Conservation (phyloP, 2,113 vertebrate genomes). For the Entelurus aequoreus region DNA sequence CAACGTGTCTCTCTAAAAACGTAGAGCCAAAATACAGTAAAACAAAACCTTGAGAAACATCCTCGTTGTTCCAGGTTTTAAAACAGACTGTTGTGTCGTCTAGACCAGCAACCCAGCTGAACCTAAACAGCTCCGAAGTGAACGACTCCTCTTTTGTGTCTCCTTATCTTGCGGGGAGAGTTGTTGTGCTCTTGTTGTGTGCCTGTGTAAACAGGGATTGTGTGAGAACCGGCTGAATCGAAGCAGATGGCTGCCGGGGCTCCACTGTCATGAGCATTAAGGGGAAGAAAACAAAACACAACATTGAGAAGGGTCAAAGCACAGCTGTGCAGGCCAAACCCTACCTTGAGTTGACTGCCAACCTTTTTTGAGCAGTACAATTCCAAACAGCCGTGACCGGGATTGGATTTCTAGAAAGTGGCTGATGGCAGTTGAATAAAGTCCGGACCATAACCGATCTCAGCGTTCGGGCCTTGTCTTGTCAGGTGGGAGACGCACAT, state of each 20-base stretch:
- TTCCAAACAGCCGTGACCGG: conserved; percentile 54
- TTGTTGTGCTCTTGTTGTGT: conserved; percentile 72
- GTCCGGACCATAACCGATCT: conserved; percentile 49
- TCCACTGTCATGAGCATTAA: conserved; percentile 65
- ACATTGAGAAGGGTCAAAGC: conserved; percentile 47
- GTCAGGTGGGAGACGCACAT: conserved; percentile 59
- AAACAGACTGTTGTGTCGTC: conserved; percentile 63
- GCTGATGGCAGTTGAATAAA: conserved; percentile 37
- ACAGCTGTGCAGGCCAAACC: conserved; percentile 50
- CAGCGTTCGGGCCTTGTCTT: conserved; percentile 51
- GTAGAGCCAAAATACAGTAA: conserved; percentile 62
- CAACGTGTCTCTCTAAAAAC: neutral
- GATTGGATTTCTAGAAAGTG: conserved; percentile 30
- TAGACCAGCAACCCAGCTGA: conserved; percentile 65
- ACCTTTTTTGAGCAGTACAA: conserved; percentile 45
- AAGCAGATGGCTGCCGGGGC: conserved; percentile 68
- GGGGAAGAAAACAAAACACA: conserved; percentile 42
- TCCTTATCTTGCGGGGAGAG: conserved; percentile 62
- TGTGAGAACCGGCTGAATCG: conserved; percentile 62
- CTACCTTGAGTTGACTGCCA: conserved; percentile 53
- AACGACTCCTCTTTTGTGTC: conserved; percentile 49
- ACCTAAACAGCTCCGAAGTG: conserved; percentile 60
- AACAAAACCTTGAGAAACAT: conserved; percentile 60
- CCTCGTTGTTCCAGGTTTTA: conserved; percentile 59
- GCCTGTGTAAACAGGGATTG: conserved; percentile 70